phyloP scores from a whole-genome alignment of 2,113 vertebrate species.

The Typhlomys cinereus region DNA sequence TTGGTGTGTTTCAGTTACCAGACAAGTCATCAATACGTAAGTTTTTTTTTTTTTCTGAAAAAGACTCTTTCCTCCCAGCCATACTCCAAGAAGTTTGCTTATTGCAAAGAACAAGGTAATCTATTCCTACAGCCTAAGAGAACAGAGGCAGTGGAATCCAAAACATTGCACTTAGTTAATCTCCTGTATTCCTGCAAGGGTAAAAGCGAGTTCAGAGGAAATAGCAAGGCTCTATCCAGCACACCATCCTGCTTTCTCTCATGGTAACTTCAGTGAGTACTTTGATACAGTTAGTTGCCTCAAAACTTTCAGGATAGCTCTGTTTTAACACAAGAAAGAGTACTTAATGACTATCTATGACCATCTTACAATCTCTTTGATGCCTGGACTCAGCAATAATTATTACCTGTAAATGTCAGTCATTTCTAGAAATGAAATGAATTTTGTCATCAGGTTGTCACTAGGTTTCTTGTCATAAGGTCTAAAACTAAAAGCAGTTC shows the following conservation, averaged over 20 bases:
- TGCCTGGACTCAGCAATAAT: background rate
- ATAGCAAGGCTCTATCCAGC: rapidly evolving
- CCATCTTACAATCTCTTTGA: background rate
- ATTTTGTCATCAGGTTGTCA: background rate
- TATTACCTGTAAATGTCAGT: background rate
- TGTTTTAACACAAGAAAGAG: background rate
- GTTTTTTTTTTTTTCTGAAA: too few species aligned
- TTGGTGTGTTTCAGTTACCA: too few species aligned
- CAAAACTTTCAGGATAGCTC: background rate
- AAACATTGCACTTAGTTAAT: background rate
- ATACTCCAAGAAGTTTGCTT: background rate
- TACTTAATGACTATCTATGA: background rate
- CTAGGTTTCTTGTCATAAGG: background rate
- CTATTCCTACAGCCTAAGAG: background rate
- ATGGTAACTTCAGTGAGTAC: background rate
- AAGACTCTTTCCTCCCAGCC: background rate
- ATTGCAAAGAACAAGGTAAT: background rate
- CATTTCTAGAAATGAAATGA: background rate
- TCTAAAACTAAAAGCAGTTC: background rate
- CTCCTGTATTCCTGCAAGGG: background rate
- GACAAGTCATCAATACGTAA: too few species aligned
- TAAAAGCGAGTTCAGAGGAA: too few species aligned
- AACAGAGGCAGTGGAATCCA: background rate
- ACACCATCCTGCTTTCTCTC: background rate
- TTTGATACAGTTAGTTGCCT: rapidly evolving